A percentile compares a stretch with the other conserved stretches of the same genome.
Evolutionary conservation across 2,888 invertebrate genomes (phyloP).

Genomic region (Andrena bicolor): DNA sequence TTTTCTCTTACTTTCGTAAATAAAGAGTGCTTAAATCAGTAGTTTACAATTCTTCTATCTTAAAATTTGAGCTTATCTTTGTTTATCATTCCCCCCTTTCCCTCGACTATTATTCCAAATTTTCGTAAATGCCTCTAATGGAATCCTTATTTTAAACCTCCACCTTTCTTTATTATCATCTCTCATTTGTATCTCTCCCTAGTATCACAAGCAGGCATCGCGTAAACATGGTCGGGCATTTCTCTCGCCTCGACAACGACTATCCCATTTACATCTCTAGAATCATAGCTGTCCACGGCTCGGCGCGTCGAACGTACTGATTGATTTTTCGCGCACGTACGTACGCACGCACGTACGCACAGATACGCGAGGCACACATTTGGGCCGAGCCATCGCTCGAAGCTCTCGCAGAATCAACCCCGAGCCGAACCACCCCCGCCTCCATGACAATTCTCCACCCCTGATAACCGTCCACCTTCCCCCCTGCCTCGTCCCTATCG

Average conservation of each 20-base stretch:
- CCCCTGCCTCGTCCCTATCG: conserved; percentile 64
- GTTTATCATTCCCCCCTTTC: neutral
- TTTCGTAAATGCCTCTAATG: neutral
- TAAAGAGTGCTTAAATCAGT: too few relatives aligned
- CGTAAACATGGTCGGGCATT: neutral
- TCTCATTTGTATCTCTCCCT: neutral
- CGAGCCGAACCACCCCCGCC: conserved; percentile 72
- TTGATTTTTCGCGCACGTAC: conserved; percentile 80
- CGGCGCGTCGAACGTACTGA: conserved; percentile 77
- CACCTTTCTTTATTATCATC: neutral
- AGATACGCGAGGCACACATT: conserved; percentile 54
- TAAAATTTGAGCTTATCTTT: neutral
- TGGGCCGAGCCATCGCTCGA: conserved; percentile 75
- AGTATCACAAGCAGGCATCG: neutral
- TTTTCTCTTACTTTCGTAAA: neutral
- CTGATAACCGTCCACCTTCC: conserved; percentile 82
- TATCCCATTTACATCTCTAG: conserved; percentile 52
- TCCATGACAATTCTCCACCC: conserved; percentile 83
- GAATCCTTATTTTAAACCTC: neutral
- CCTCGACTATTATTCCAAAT: neutral
- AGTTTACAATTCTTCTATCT: neutral
- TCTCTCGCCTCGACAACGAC: conserved; percentile 15
- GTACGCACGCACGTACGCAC: conserved; percentile 37
- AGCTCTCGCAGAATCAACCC: conserved; percentile 78
- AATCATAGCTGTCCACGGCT: conserved; percentile 69